Percentiles rank a stretch among this genome's conserved stretches.
Conservation (phyloP, 2,113 vertebrate genomes). For the Axis porcinus region DNA sequence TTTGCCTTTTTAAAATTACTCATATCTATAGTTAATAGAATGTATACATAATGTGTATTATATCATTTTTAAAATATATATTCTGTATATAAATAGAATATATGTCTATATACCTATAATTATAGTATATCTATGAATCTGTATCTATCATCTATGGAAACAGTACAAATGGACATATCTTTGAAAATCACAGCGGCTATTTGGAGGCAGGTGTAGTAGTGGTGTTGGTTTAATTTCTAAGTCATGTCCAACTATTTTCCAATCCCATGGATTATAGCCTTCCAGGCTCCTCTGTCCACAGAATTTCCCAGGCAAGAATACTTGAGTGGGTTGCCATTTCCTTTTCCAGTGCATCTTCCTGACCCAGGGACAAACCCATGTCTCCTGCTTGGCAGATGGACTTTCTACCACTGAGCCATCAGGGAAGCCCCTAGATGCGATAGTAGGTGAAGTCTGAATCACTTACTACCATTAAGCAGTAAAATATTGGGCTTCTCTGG, state of each 20-base stretch:
- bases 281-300: not conserved
- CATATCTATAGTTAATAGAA: not conserved
- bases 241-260: not conserved
- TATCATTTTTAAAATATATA: not conserved
- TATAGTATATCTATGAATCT: not conserved
- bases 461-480: not conserved
- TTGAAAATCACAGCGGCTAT: not conserved
- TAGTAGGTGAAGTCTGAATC: not conserved
- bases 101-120: not conserved
- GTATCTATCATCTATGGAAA: not conserved
- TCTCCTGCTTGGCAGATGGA: not conserved
- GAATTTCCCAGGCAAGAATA: not conserved
- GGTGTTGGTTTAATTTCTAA: not conserved
- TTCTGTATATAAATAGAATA: not conserved
- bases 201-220: not conserved
- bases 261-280: not conserved
- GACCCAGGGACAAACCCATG: not conserved
- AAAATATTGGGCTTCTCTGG: not conserved
- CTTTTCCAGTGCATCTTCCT: not conserved
- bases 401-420: not conserved
- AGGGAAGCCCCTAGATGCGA: not conserved
- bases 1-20: not conserved
- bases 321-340: not conserved
- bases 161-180: not conserved
- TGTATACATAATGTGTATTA: not conserved